Percentiles rank a stretch among this genome's conserved stretches.
Conservation (phyloP, 2,888 invertebrate genomes). For the Charanyca ferruginea region DNA sequence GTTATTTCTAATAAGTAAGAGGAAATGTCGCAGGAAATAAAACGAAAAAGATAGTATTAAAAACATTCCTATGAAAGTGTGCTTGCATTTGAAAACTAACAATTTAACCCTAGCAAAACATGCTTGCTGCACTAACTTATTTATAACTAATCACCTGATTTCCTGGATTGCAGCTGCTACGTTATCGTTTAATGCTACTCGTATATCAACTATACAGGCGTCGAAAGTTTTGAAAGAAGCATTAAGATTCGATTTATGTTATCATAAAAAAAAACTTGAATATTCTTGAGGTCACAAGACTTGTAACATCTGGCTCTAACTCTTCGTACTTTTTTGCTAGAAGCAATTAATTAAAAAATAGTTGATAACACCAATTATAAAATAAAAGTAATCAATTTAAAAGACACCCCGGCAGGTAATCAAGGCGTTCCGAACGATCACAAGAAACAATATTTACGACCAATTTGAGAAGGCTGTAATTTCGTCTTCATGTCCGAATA, state of each 20-base stretch:
- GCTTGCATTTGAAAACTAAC: constrained; percentile 15
- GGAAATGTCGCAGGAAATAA: constrained; percentile 14
- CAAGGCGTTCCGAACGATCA: constrained; percentile 45
- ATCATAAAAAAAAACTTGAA: constrained; percentile 11
- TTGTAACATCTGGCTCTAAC: constrained; percentile 12
- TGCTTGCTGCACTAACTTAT: neutral
- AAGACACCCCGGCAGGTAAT: constrained; percentile 25
- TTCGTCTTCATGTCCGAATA: constrained; percentile 42
- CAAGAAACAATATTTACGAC: constrained; percentile 47
- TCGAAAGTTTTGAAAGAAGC: constrained; percentile 28
- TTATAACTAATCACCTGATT: constrained; percentile 18
- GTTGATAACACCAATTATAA: constrained; percentile 21
- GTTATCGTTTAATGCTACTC: constrained; percentile 29
- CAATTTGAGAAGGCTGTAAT: constrained; percentile 45
- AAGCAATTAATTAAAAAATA: constrained; percentile 28
- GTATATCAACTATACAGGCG: neutral
- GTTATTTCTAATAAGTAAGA: constrained; percentile 19
- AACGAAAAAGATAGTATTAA: constrained; percentile 19
- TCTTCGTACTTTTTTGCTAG: constrained; percentile 38
- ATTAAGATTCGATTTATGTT: constrained; percentile 28
- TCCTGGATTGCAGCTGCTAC: constrained; percentile 26
- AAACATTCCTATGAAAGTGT: constrained; percentile 8
- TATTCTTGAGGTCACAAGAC: constrained; percentile 2
- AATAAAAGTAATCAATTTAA: constrained; percentile 40
- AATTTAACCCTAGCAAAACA: constrained; percentile 15